These are phyloP conservation scores for Henricia sp. DNA, from an alignment of 53 echinoderm and acorn worm species.

Conservation along the genomic window DNA sequence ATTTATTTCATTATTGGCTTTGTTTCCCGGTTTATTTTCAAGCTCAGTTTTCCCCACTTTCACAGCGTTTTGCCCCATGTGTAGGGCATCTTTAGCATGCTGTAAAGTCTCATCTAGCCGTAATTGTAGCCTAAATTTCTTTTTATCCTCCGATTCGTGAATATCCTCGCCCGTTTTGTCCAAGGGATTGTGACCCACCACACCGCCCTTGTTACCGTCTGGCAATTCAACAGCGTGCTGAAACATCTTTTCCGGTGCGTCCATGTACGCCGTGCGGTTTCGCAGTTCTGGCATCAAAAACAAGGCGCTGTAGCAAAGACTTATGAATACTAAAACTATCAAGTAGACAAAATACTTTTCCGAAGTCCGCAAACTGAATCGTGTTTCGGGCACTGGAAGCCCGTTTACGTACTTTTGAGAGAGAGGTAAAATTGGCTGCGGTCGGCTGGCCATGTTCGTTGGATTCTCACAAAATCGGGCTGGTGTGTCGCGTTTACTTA, in stretches of 20 bases:
- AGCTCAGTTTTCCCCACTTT: not conserved
- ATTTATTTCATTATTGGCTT: not conserved
- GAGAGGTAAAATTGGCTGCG: slow-evolving; percentile 79
- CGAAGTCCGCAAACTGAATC: slow-evolving; percentile 81
- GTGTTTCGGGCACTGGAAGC: slow-evolving; percentile 73
- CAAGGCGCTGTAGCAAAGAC: slow-evolving; percentile 91
- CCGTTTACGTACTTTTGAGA: slow-evolving; percentile 89
- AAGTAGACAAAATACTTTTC: slow-evolving; percentile 93
- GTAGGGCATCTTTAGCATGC: slow-evolving; percentile 77
- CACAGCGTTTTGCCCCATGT: not conserved
- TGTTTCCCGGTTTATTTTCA: too few species aligned
- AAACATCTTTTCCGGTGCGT: slow-evolving; percentile 76
- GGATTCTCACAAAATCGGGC: not conserved
- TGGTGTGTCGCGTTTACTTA: not conserved
- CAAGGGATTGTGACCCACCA: slow-evolving; percentile 66
- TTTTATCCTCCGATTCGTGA: slow-evolving; percentile 76
- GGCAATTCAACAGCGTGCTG: slow-evolving; percentile 59
- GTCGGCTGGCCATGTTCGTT: slow-evolving; percentile 71
- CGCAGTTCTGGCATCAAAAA: slow-evolving; percentile 88
- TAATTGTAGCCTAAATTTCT: slow-evolving; percentile 76
- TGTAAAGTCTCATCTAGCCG: slow-evolving; percentile 84
- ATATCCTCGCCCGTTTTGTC: slow-evolving; percentile 65
- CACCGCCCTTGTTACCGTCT: slow-evolving; percentile 59
- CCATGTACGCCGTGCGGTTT: slow-evolving; percentile 58
- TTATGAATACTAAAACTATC: slow-evolving; percentile 88